Conservation (phyloP, 92 coral and sea anemone genomes). For the Virgularia gustaviana region DNA sequence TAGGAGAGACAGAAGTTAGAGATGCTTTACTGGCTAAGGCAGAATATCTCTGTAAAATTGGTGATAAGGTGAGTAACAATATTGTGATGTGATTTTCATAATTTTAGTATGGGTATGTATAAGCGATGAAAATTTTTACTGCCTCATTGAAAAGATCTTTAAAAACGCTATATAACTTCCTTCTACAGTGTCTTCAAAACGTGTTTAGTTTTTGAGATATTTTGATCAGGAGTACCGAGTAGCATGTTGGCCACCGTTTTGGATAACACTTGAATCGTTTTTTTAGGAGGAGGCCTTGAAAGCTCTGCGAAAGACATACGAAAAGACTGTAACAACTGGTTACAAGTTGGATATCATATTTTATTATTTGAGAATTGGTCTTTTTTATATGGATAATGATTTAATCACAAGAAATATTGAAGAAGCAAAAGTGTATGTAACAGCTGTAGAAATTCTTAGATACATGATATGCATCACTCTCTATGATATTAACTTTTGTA, state of each 20-base stretch:
- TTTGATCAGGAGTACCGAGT: too few relatives aligned
- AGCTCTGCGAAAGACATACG: constrained; percentile 80
- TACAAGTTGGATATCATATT: constrained; percentile 91
- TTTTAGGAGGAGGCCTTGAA: constrained; percentile 84
- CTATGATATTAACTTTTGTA: too few relatives aligned
- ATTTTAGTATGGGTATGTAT: neutral
- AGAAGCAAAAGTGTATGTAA: constrained; percentile 69
- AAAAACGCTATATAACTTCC: too few relatives aligned
- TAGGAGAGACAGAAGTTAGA: constrained; percentile 93
- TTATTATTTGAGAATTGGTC: constrained; percentile 85
- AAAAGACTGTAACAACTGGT: constrained; percentile 94
- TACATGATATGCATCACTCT: too few relatives aligned
- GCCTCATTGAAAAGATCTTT: too few relatives aligned
- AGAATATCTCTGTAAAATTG: constrained; percentile 83
- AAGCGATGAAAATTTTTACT: too few relatives aligned
- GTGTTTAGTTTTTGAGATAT: too few relatives aligned
- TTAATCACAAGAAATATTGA: constrained; percentile 86
- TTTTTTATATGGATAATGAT: constrained; percentile 93
- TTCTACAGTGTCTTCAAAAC: too few relatives aligned
- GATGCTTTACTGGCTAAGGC: constrained; percentile 85
- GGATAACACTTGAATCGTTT: neutral
- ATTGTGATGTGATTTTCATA: neutral
- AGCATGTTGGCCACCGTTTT: neutral
- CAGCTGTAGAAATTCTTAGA: neutral
- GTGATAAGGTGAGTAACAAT: constrained; percentile 78